Conservation (phyloP, 2,888 invertebrate genomes). For the Nephrotoma appendiculata region DNA sequence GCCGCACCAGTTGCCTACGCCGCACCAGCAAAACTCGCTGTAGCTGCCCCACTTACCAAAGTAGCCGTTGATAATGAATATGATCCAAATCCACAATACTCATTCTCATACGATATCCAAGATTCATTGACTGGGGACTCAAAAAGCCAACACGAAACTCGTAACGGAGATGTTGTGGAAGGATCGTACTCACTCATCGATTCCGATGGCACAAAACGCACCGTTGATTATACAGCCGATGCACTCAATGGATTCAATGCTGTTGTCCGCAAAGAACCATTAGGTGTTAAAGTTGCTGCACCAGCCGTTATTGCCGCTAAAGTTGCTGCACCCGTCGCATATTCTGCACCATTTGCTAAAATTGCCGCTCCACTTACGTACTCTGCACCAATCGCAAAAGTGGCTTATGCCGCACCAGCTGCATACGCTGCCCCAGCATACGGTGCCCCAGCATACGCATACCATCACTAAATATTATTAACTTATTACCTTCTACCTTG, state of each 20-base stretch:
- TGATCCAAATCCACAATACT: constrained; percentile 24
- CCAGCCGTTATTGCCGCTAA: constrained; percentile 14
- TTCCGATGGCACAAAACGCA: constrained; percentile 41
- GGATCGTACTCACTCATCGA: constrained; percentile 29
- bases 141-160: constrained; percentile 39
- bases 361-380: constrained; percentile 8
- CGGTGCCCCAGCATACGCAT: constrained; percentile 8
- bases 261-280: constrained; percentile 26
- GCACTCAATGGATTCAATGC: constrained; percentile 19
- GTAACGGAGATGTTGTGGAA: constrained; percentile 40
- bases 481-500: not conserved
- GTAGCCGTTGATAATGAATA: constrained; percentile 15
- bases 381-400: constrained; percentile 9
- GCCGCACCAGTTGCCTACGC: constrained; percentile 10
- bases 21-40: constrained; percentile 20
- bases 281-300: constrained; percentile 21
- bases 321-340: not conserved
- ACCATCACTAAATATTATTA: not conserved
- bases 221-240: constrained; percentile 37
- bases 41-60: constrained; percentile 15
- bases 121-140: constrained; percentile 30
- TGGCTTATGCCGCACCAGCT: constrained; percentile 10
- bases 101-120: constrained; percentile 29
- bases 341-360: not conserved
- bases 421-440: constrained; percentile 5